phyloP scores from a whole-genome alignment of 1,140 invertebrate genomes.

The Drosophila sp. region DNA sequence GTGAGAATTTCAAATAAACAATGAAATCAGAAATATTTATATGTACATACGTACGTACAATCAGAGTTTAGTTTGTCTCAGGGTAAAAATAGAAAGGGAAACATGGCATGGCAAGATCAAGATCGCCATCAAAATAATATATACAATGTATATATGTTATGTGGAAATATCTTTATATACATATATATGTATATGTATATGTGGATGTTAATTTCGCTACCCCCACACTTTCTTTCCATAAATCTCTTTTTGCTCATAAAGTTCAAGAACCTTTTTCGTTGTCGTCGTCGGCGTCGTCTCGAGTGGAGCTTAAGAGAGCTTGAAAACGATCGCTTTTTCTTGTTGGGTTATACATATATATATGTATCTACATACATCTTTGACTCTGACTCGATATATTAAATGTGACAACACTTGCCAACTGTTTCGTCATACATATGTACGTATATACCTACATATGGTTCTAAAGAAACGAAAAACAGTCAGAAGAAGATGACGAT shows the following conservation, averaged over 20 bases:
- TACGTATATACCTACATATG: background rate
- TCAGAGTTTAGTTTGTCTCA: background rate
- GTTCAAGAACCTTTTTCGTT: constrained; percentile 72
- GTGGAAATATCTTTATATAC: constrained; percentile 33
- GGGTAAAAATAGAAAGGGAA: constrained; percentile 65
- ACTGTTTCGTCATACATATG: constrained; percentile 17
- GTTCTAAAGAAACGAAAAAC: constrained; percentile 7
- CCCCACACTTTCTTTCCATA: constrained; percentile 63
- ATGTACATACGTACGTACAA: constrained; percentile 15
- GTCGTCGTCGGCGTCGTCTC: constrained; percentile 18
- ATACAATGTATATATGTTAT: constrained; percentile 36
- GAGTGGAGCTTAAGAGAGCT: constrained; percentile 35
- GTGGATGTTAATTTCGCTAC: constrained; percentile 31
- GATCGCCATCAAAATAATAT: constrained; percentile 25
- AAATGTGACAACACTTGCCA: constrained; percentile 63
- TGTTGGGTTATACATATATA: background rate
- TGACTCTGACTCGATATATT: constrained; percentile 46
- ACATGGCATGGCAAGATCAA: constrained; percentile 42
- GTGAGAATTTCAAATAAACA: constrained; percentile 53
- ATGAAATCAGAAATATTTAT: constrained; percentile 23
- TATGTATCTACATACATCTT: constrained; percentile 46
- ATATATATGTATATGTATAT: background rate
- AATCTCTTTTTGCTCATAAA: constrained; percentile 54
- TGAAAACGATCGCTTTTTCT: constrained; percentile 42
- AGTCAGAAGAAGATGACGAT: background rate